A percentile compares a stretch with the other conserved stretches of the same genome.
Conservation (phyloP, 2,888 invertebrate genomes). For the Archips xylosteana region DNA sequence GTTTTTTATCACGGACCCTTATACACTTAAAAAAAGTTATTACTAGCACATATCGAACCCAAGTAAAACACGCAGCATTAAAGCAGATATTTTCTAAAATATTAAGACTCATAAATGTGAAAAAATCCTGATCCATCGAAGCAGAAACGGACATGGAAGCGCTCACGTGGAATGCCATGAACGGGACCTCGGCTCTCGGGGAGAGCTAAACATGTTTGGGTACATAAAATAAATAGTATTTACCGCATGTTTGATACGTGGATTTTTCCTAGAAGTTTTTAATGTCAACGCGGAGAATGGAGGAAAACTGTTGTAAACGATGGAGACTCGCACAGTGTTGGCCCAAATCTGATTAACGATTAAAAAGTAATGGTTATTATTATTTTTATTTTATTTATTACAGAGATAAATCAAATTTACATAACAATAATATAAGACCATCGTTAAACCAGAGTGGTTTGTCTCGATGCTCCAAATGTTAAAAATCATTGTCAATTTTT, state of each 20-base stretch:
- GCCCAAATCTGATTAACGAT: no score
- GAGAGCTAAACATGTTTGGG: not conserved
- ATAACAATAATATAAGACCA: no score
- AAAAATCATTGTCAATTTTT: no score
- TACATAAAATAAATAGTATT: constrained; percentile 21
- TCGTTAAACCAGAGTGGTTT: no score
- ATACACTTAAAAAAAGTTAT: no score
- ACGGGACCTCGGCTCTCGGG: constrained; percentile 1
- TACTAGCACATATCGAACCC: no score
- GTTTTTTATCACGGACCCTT: no score
- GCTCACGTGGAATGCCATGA: constrained; percentile 12
- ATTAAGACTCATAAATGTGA: not conserved
- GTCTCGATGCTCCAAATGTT: no score
- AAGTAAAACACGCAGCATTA: not conserved
- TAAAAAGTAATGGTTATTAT: no score
- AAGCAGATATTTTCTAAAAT: not conserved
- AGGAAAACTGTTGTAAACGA: not conserved
- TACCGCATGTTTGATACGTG: constrained; percentile 10
- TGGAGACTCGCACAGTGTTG: no score
- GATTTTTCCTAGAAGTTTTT: not conserved
- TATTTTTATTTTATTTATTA: no score
- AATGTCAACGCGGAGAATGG: not conserved
- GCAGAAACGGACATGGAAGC: not conserved
- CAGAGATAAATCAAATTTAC: no score
- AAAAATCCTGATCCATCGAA: constrained; percentile 2